Conservation (phyloP, 2,113 vertebrate genomes). For the Columba janthina region DNA sequence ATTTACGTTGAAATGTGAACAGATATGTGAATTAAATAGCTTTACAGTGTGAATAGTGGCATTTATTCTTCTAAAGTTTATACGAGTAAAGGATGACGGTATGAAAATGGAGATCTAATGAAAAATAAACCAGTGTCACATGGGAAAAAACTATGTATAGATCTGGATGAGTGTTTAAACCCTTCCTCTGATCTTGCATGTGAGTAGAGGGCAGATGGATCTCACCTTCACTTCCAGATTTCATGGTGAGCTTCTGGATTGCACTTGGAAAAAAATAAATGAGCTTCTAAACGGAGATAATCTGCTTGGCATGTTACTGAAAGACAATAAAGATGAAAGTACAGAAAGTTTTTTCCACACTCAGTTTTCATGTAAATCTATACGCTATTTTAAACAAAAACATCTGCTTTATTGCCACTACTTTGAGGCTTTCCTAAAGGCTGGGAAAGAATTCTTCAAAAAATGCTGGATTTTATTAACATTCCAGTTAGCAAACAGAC, state of each 20-base stretch:
- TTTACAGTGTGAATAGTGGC: neutral
- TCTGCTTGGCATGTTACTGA: slow-evolving; percentile 3
- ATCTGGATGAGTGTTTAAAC: neutral
- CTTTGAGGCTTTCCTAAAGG: neutral
- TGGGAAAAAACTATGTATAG: neutral
- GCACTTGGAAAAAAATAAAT: neutral
- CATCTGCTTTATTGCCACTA: slow-evolving; percentile 18
- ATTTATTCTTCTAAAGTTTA: neutral
- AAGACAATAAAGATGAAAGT: slow-evolving; percentile 34
- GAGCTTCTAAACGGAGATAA: neutral
- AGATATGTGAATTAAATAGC: neutral
- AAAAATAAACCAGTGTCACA: neutral
- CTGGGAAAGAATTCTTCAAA: neutral
- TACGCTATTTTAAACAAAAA: slow-evolving; percentile 41
- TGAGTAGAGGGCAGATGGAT: neutral
- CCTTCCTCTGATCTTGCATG: neutral
- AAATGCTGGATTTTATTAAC: slow-evolving; percentile 11
- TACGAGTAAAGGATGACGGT: neutral
- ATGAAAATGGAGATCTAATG: neutral
- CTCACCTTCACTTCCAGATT: neutral
- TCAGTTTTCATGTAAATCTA: neutral
- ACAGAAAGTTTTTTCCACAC: neutral
- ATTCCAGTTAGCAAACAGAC: slow-evolving; percentile 22
- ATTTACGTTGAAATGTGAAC: neutral
- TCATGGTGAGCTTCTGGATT: neutral